Evolutionary conservation across 2,888 invertebrate species (phyloP), one percentile per base, ranked within the genome.

Genomic region (Chalcis sispes): DNA sequence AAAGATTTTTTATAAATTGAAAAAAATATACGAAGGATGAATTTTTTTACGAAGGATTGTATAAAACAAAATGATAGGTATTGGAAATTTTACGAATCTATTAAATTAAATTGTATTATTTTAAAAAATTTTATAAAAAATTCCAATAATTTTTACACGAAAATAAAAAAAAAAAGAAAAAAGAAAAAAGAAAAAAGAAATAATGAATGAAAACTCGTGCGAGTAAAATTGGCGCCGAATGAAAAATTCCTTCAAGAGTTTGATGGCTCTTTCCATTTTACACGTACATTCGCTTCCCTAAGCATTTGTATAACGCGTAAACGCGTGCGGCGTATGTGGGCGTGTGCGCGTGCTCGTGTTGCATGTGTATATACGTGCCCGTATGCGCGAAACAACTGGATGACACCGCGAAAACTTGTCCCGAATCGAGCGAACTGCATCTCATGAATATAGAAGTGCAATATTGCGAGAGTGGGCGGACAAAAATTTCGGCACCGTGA

Each of bases 381-480:
- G 18, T 36, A 2, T 18, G 1, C 48, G 48, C 20, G 48, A 23
- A 25, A 42, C 13, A 42, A 46, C 46, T 64, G 32, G 23, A 20
- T 32, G 72, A 66, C 59, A 61, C 42, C 59, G 15, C 36, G 62
- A 62, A 62, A 62, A 71, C 5, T 48, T 69, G 48, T 46, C 56
- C 25, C 23, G 58, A 18, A 2, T 32, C 65, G 32, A 13, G 32
- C 23, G 48, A 2, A n/a, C 56, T 42, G 50, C 52, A 73, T 54
- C 59, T 73, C 73, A 67, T 67, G 73, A 73, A 73, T 73, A 73
- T 61, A 73, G 73, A 73, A 67, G 61, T 25, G 66, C 66, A 73
- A 61, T 52, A 52, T 59, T 52, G 42, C 13, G 50, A 8, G 18
- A 5, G 52, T n/a, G 62, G 23, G 56, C 54, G 65, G 50, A 58